Evolutionary conservation across 2,888 invertebrate species (phyloP).

Genomic region (Alviniconcha strummeri): DNA sequence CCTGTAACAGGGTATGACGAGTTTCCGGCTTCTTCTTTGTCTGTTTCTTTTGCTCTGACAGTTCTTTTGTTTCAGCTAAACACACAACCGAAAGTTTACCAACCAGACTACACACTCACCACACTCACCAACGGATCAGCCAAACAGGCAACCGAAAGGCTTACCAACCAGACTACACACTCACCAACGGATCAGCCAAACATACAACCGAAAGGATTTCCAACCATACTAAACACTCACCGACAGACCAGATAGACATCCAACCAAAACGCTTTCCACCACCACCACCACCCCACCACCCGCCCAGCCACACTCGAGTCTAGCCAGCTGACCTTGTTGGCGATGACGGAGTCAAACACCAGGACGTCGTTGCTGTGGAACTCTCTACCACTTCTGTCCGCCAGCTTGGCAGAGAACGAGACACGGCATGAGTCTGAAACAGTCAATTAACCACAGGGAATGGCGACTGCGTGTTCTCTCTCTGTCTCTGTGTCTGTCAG

Average conservation of each 20-base stretch:
- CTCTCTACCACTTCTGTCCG: not conserved
- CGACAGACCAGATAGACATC: no score
- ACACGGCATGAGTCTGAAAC: conserved; percentile 15
- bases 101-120: no score
- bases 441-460: no score
- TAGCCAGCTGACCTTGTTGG: conserved; percentile 20
- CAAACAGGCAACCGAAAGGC: not conserved
- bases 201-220: not conserved
- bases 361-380: conserved; percentile 15
- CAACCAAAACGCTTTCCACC: not conserved
- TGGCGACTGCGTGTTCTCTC: not conserved
- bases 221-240: not conserved
- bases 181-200: not conserved
- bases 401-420: conserved; percentile 19
- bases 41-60: no score
- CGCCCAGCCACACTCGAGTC: no score
- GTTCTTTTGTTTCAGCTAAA: not conserved
- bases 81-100: no score
- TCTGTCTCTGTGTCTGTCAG: not conserved
- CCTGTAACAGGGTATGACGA: not conserved
- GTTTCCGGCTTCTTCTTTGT: not conserved
- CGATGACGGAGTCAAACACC: conserved; percentile 16
- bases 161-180: not conserved
- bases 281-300: not conserved
- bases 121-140: no score